phyloP scores from a whole-genome alignment of 2,888 invertebrate species.

The Alsophila aescularia region DNA sequence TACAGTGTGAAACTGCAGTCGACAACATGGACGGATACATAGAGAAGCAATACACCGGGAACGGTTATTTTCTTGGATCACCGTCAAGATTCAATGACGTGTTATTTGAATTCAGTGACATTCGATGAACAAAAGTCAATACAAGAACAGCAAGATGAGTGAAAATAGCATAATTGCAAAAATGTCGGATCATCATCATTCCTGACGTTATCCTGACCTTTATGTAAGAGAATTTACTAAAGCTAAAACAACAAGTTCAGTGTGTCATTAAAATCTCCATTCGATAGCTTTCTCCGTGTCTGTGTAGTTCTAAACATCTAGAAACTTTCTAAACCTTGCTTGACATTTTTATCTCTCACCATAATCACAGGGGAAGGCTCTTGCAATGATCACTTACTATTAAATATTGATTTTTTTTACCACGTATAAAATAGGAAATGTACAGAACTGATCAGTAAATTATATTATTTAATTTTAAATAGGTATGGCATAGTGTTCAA shows the following conservation, averaged over 20 bases:
- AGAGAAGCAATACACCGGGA: no score
- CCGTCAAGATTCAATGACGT: not conserved
- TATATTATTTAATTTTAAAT: no score
- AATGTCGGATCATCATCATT: no score
- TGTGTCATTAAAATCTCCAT: not conserved
- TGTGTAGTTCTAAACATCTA: conserved; percentile 13
- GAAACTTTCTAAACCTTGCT: conserved; percentile 21
- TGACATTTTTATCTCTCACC: conserved; percentile 13
- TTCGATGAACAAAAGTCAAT: not conserved
- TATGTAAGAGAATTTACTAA: not conserved
- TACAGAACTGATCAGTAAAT: no score
- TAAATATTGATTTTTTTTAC: no score
- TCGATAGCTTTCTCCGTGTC: conserved; percentile 14
- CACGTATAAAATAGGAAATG: no score
- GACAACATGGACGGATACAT: no score
- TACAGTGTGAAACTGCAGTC: no score
- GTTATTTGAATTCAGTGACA: not conserved
- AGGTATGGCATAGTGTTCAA: no score
- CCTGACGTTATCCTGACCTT: not conserved
- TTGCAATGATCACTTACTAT: no score
- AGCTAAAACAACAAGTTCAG: no score
- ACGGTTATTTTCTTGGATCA: no score
- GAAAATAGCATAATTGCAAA: not conserved
- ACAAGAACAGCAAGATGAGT: not conserved
- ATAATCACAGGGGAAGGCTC: not conserved